A percentile compares a stretch with the other conserved stretches of the same genome.
Conservation (phyloP, 2,888 invertebrate genomes). For the Drosophila anomelani region DNA sequence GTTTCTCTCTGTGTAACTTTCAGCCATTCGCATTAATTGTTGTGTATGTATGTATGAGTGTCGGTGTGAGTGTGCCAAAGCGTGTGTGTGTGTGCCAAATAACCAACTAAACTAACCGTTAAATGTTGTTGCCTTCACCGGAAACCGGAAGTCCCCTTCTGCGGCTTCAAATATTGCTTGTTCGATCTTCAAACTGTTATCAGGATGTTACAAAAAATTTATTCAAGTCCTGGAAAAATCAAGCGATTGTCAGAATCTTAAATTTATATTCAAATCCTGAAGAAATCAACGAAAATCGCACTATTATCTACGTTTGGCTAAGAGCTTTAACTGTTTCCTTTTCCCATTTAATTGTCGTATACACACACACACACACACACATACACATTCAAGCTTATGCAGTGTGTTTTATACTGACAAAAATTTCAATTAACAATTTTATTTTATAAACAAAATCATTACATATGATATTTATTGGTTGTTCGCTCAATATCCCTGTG, state of each 20-base stretch:
- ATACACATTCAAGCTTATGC: neutral
- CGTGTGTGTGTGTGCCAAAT: conserved; percentile 29
- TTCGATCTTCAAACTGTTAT: conserved; percentile 18
- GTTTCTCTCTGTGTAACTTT: conserved; percentile 29
- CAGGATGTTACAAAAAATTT: neutral
- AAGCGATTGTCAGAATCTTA: neutral
- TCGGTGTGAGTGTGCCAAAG: conserved; percentile 14
- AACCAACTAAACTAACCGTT: conserved; percentile 19
- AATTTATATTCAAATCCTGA: neutral
- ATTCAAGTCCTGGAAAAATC: neutral
- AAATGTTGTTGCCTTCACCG: conserved; percentile 30
- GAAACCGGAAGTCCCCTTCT: conserved; percentile 3
- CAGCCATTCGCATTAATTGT: conserved; percentile 38
- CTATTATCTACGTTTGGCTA: neutral
- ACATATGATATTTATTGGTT: conserved; percentile 8
- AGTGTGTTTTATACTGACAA: too few species aligned
- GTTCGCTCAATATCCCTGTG: conserved; percentile 12
- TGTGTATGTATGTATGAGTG: conserved; percentile 36
- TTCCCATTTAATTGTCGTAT: conserved; percentile 10
- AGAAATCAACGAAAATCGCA: neutral
- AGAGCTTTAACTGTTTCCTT: neutral
- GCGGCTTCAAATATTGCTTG: neutral
- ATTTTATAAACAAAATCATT: neutral
- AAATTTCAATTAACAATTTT: neutral
- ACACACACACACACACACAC: conserved; percentile 11